Evolutionary conservation across 2,113 vertebrate genomes (phyloP), one percentile per base, ranked within the genome.

Genomic region (Lophius piscatorius): DNA sequence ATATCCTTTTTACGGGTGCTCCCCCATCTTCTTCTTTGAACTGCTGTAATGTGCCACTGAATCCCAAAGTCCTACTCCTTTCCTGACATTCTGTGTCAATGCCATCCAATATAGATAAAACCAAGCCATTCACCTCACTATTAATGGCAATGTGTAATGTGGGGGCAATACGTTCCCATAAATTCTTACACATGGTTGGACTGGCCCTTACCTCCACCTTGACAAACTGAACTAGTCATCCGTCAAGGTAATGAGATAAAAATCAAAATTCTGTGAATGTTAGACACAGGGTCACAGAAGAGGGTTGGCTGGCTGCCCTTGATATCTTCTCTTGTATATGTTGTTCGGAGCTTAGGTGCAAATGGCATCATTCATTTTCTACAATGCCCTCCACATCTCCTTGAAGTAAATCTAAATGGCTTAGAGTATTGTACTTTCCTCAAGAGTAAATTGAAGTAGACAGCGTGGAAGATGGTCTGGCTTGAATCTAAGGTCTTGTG

Each of bases 361-460:
- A 82, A 83, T 50, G 58, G 63, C 58, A 84, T 74, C 76, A 68
- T 75, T 83, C 64, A 40, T 74, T 78, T 61, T 51, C 40, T 60
- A 65, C 60, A 69, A 70, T 31, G 78, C 68, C 88, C 85, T 87
- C 81, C 60, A 76, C 35, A 49, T 85, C 72, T 72, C 85, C 85
- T 87, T 88, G 80, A 82, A 87, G 81, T 72, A 76, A 80, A 84
- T 78, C 75, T 81, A 78, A 84, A 83, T 82, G 70, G 80, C 87
- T 85, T 65, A 76, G 83, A 85, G 78, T 85, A 70, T 68, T 81
- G 17, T 68, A 80, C 81, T 76, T 80, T 65, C 51, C 58, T 76
- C 65, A 63, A 80, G 76, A 72, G 76, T 83, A 84, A 88, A 90
- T 87, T 80, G 75, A 80, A 85, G 78, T 12, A 52, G 86, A 86